These are phyloP conservation scores for Danaus melanippus DNA, from an alignment of 1,140 invertebrate genomes.

Conservation along the genomic window DNA sequence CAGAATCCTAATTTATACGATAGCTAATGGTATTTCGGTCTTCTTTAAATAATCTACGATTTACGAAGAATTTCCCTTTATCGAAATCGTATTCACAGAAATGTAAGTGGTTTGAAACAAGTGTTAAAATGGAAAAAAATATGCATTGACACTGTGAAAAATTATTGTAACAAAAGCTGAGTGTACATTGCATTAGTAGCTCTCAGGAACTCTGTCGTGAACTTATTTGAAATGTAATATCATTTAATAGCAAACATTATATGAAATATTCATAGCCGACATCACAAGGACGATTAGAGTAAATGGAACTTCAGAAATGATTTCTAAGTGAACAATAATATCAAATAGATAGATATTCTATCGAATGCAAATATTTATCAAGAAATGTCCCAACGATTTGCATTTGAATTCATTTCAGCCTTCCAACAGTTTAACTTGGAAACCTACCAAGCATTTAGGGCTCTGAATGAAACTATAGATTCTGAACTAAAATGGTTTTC, in stretches of 20 bases:
- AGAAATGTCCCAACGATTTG: slow-evolving; percentile 13
- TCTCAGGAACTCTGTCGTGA: too few relatives aligned
- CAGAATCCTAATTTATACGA: slow-evolving; percentile 9
- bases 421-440: slow-evolving; percentile 23
- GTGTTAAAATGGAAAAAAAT: slow-evolving; percentile 1
- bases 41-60: slow-evolving; percentile 11
- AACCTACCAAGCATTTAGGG: slow-evolving; percentile 24
- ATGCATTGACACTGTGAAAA: neutral
- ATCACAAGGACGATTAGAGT: too few relatives aligned
- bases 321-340: too few relatives aligned
- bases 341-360: too few relatives aligned
- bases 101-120: slow-evolving; percentile 6
- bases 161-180: slow-evolving; percentile 1
- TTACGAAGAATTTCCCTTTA: slow-evolving; percentile 13
- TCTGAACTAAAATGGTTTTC: slow-evolving; percentile 15
- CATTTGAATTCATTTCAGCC: slow-evolving; percentile 18
- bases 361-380: neutral
- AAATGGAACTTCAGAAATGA: too few relatives aligned
- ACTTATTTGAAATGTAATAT: too few relatives aligned
- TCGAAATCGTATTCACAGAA: slow-evolving; percentile 9
- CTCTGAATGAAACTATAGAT: slow-evolving; percentile 19
- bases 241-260: too few relatives aligned
- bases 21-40: slow-evolving; percentile 12
- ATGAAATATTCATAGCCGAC: too few relatives aligned
- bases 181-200: too few relatives aligned